Conservation (phyloP, 1,140 invertebrate genomes). For the Macrosteles quadrilineatus region DNA sequence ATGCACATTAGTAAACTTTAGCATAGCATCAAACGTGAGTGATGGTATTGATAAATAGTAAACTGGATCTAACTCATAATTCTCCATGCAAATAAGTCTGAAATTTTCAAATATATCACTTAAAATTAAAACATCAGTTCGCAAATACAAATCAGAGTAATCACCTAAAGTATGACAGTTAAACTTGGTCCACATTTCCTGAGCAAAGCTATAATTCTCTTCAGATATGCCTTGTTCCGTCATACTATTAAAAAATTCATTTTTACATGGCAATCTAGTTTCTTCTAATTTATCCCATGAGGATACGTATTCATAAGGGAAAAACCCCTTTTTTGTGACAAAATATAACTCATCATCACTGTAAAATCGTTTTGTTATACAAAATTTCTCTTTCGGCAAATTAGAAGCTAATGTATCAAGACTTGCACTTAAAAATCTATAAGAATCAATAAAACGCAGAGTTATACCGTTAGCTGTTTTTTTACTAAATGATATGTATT, state of each 20-base stretch:
- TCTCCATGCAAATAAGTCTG: constrained; percentile 40
- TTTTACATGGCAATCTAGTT: constrained; percentile 45
- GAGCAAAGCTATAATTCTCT: constrained; percentile 51
- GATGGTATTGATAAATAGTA: constrained; percentile 49
- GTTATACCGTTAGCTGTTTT: constrained; percentile 16
- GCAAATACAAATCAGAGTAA: constrained; percentile 48
- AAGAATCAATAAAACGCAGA: constrained; percentile 28
- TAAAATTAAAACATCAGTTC: constrained; percentile 51
- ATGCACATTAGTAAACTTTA: constrained; percentile 49
- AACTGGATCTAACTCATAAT: constrained; percentile 38
- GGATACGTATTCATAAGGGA: constrained; percentile 46
- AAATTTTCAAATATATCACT: constrained; percentile 53
- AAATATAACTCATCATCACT: constrained; percentile 34
- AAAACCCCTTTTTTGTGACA: constrained; percentile 43
- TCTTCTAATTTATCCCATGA: constrained; percentile 45
- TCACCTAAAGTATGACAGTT: constrained; percentile 43
- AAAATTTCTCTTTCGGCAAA: constrained; percentile 16
- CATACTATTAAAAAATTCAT: constrained; percentile 45
- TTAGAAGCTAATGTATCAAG: constrained; percentile 16
- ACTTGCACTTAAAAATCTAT: constrained; percentile 16
- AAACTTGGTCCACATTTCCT: constrained; percentile 52
- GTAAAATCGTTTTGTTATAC: constrained; percentile 20
- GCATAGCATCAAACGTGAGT: constrained; percentile 50
- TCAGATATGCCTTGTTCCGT: constrained; percentile 40
- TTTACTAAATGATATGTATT: constrained; percentile 28